Conservation (phyloP, 2,888 invertebrate species). For the Diabrotica balteata region DNA sequence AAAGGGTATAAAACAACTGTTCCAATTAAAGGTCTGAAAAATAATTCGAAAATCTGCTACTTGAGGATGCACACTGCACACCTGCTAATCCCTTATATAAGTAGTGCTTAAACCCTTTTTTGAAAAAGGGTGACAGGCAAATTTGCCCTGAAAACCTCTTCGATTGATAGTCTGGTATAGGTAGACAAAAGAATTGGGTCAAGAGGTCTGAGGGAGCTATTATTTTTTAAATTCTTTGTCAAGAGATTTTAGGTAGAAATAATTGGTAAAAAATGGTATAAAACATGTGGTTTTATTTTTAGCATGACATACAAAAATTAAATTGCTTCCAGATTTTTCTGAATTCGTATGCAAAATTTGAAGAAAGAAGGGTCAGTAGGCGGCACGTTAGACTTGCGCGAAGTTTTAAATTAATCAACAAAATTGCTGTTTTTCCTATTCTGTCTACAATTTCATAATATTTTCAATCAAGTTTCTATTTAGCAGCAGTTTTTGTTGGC, state of each 20-base stretch:
- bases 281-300: background rate
- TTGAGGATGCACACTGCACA: slow-evolving; percentile 18
- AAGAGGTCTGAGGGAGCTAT: slow-evolving; percentile 20
- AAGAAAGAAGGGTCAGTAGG: no score
- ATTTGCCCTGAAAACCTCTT: slow-evolving; percentile 37
- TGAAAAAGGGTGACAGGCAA: slow-evolving; percentile 43
- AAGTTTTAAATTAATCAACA: no score
- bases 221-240: slow-evolving; percentile 3
- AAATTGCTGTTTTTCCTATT: no score
- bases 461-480: no score
- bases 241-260: background rate
- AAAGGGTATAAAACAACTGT: slow-evolving; percentile 16
- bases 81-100: slow-evolving; percentile 29
- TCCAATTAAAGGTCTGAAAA: slow-evolving; percentile 10
- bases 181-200: slow-evolving; percentile 33
- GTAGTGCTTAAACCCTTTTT: slow-evolving; percentile 33
- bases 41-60: slow-evolving; percentile 19
- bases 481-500: no score
- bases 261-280: background rate
- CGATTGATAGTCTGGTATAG: slow-evolving; percentile 34
- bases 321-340: no score
- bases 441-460: no score
- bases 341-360: no score
- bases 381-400: no score
- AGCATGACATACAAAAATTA: no score